phyloP scores from a whole-genome alignment of 1,140 invertebrate genomes.

The Lycorma delicatula region DNA sequence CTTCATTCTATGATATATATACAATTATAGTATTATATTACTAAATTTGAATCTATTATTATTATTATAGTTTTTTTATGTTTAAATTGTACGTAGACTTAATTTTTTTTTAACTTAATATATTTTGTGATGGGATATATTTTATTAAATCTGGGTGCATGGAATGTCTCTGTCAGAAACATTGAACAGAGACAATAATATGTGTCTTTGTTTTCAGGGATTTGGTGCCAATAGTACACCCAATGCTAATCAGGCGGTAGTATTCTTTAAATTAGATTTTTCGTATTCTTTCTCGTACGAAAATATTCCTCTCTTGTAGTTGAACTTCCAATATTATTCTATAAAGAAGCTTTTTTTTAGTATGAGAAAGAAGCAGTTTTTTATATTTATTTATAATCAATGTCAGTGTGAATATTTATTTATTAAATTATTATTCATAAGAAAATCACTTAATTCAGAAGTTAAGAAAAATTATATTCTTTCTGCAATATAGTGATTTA shows the following conservation, averaged over 20 bases:
- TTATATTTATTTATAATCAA: slow-evolving; percentile 10
- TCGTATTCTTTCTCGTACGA: slow-evolving; percentile 35
- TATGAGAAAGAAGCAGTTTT: slow-evolving; percentile 16
- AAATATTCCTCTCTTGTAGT: slow-evolving; percentile 21
- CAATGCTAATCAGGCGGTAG: slow-evolving; percentile 42
- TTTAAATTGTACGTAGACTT: neutral
- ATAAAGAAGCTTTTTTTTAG: slow-evolving; percentile 9
- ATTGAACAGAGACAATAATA: slow-evolving; percentile 11
- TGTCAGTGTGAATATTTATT: slow-evolving; percentile 16
- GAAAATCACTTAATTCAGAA: too few relatives aligned
- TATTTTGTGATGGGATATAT: neutral
- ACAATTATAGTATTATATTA: too few relatives aligned
- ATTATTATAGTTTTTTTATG: too few relatives aligned
- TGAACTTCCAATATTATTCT: slow-evolving; percentile 15
- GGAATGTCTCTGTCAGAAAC: neutral
- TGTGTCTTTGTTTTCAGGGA: slow-evolving; percentile 46
- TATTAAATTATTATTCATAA: too few relatives aligned
- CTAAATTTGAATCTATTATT: too few relatives aligned
- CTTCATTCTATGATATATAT: too few relatives aligned
- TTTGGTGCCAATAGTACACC: slow-evolving; percentile 56
- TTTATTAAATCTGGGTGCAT: too few relatives aligned
- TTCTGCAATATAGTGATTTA: too few relatives aligned
- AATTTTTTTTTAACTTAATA: neutral
- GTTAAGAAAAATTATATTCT: too few relatives aligned
- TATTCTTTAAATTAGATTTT: slow-evolving; percentile 38